Evolutionary conservation across 1,140 invertebrate species (phyloP), one percentile per base, ranked within the genome.

Genomic region (Trissolcus basalis): DNA sequence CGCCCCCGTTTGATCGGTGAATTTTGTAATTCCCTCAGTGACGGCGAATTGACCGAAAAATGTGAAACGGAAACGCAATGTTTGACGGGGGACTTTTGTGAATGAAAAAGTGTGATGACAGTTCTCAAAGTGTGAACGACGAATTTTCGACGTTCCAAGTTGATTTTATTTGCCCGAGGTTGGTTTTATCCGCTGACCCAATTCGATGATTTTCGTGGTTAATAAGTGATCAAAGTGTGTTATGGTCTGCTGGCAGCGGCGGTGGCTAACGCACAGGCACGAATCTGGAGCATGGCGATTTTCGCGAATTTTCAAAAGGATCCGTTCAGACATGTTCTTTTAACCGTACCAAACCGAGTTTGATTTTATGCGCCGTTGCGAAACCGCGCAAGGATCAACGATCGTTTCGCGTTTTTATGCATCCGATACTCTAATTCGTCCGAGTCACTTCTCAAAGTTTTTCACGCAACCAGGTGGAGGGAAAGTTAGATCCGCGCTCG

Each of bases 401-500:
- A 39, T 2, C 47, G 45, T 19, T 53, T 10, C 16, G 33, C 45
- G 39, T 19, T 49, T 49, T 49, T 49, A 45, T 44, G 43, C 12
- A 12, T 44, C 43, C 43, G 43, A 44, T 14, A 44, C 43, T 44
- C 11, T 13, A 7, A 44, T 44, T 13, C 43, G 36, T n/a, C 36
- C 36, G 36, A 13, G 2, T 44, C 12, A 13, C 12, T 44, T 7
- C 54, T 55, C 50, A 45, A 48, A 35, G 32, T 41, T 69, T 60
- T 60, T 69, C 36, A 68, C 55, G 44, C 50, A 48, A 47, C 33
- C 0, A 3, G 39, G 53, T 44, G 39, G 43, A 61, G 56, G 50
- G 58, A 70, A 70, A 61, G 56, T 69, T 33, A 27, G 64, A 58
- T 58, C 41, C 54, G 49, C 16, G 49, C 27, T 27, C 39, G 19